phyloP scores from a whole-genome alignment of 2,113 vertebrate genomes.

The Brachyistius frenatus region DNA sequence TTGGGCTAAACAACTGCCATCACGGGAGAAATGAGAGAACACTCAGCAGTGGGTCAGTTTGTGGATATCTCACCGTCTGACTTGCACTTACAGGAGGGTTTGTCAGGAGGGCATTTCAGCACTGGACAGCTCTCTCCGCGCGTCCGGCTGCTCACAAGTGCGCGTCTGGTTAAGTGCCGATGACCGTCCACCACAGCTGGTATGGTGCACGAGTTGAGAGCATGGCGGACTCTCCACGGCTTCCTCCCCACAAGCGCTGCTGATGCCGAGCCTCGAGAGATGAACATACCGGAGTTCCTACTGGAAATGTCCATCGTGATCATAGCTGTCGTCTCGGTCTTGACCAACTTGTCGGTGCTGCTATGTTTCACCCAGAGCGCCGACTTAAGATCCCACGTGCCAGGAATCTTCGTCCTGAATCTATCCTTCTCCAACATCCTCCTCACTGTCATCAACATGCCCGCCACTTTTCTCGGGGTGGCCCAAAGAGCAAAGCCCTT shows the following conservation, averaged over 20 bases:
- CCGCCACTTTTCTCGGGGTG: constrained; percentile 82
- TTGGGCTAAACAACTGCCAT: neutral
- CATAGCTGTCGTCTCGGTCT: constrained; percentile 80
- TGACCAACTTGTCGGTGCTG: constrained; percentile 86
- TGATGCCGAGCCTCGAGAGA: constrained; percentile 73
- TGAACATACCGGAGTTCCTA: constrained; percentile 85
- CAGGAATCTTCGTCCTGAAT: constrained; percentile 85
- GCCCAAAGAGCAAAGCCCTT: constrained; percentile 75
- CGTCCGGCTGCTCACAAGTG: neutral
- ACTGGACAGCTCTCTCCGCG: constrained; percentile 85
- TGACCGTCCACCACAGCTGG: constrained; percentile 13
- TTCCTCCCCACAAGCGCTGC: constrained; percentile 24
- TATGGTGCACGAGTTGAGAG: constrained; percentile 22
- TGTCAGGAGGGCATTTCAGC: constrained; percentile 77
- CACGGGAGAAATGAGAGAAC: neutral
- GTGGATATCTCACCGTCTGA: neutral
- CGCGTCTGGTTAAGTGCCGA: constrained; percentile 26
- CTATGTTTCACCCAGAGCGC: constrained; percentile 85
- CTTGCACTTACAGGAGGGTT: neutral
- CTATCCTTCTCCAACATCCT: constrained; percentile 87
- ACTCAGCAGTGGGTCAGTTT: neutral
- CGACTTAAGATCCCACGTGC: constrained; percentile 84
- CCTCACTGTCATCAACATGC: constrained; percentile 85
- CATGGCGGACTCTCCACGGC: constrained; percentile 47
- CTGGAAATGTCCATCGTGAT: constrained; percentile 83